Evolutionary conservation across 35 echinoderm and acorn worm species (phyloP).

Genomic region (Holothuria glaberrima): DNA sequence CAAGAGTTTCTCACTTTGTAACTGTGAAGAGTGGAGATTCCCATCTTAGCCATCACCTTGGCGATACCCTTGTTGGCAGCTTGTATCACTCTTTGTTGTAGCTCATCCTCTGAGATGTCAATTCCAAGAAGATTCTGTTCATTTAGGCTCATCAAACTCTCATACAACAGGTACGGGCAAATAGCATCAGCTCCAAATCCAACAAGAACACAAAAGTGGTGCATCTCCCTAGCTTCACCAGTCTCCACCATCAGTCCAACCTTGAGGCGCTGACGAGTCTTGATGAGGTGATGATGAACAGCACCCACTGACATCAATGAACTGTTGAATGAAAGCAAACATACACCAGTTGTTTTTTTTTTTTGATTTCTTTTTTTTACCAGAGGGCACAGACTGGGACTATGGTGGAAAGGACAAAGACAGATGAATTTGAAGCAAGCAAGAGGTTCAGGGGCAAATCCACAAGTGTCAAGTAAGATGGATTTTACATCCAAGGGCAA

Average conservation of each 20-base stretch:
- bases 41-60: constrained; percentile 99
- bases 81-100: constrained; percentile 59
- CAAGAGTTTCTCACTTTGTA: constrained; percentile 76
- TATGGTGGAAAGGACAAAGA: not conserved
- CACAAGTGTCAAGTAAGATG: too few species aligned
- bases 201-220: constrained; percentile 90
- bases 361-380: too few species aligned
- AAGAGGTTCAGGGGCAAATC: too few species aligned
- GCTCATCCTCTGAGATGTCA: constrained; percentile 70
- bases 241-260: constrained; percentile 95
- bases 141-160: constrained; percentile 79
- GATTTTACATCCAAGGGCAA: too few species aligned
- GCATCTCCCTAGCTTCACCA: constrained; percentile 92
- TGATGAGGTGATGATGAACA: constrained; percentile 94
- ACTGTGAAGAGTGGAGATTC: constrained; percentile 95
- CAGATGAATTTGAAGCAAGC: too few species aligned
- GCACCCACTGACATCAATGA: constrained; percentile 89
- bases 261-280: constrained; percentile 84
- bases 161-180: constrained; percentile 95
- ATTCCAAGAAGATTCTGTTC: constrained; percentile 85
- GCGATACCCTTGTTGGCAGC: constrained; percentile 76
- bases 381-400: not conserved
- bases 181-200: constrained; percentile 96
- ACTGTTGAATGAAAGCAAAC: constrained; percentile 42
- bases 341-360: not conserved